Evolutionary conservation across 2,113 vertebrate species (phyloP), one percentile per base, ranked within the genome.

Genomic region (Pteronura brasiliensis): DNA sequence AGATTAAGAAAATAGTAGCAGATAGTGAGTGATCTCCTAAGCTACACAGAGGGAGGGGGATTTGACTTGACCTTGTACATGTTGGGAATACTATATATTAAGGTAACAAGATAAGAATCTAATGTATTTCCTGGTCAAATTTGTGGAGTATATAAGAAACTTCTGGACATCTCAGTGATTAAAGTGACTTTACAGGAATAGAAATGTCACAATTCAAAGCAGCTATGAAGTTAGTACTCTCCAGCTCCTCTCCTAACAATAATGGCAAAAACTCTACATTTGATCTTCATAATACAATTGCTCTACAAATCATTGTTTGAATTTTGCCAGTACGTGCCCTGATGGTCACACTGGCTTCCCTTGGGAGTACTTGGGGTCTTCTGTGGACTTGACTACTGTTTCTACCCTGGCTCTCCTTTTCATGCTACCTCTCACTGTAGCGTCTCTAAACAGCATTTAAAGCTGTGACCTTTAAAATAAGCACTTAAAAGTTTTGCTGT

Each of bases 391-490:
- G 17, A 86, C 34, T 67, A 17, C n/a, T 1, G 87, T 88, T 52
- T 80, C 49, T 39, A 71, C 14, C 10, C 21, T 15, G n/a, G 9
- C 15, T 87, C 29, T 94, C 6, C 7, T 76, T 83, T 52, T 34
- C 1, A 15, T 59, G 3, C 39, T 39, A 21, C 14, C 39, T 92
- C 52, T 65, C 49, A 13, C 36, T 8, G 31, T 20, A 92, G 36
- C n/a, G 63, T 95, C 31, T 88, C 72, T 36, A 61, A 96, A 72
- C 36, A 89, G 74, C 80, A 94, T 65, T 92, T 88, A 93, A 95
- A 79, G 88, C 77, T 71, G 11, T 91, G 95, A 96, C 74, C 95
- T 92, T 97, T 93, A 79, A 95, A 95, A 90, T 25, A 79, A 69
- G 59, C 20, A 44, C 90, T 97, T 55, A 91, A 86, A 97, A 89